Evolutionary conservation across 2,888 invertebrate genomes (phyloP), one percentile per base, ranked within the genome.

Genomic region (Polia nebulosa): DNA sequence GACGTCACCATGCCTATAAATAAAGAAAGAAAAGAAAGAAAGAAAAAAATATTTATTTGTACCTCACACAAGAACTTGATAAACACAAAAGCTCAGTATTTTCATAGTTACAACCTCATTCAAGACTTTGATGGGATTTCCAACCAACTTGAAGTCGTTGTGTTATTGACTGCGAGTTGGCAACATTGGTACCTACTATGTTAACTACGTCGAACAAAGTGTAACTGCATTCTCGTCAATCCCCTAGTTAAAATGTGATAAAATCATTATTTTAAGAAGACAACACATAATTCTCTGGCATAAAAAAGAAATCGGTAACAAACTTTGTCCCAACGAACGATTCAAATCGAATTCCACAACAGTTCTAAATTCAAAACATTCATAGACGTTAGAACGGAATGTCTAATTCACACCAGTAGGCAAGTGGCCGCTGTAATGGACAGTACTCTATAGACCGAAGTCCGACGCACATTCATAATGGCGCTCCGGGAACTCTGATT

Each of bases 361-460:
- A 76, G 75, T 88, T 86, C 85, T 59, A 84, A 87, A 85, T 84
- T 85, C 87, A 82, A 88, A 90, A 88, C 85, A 84, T 87, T 83
- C 79, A 76, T 60, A 78, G 78, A 78, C 63, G 67, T 45, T 74
- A 72, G 72, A 82, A 58, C 83, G 88, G 87, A 89, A 85, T 85
- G 81, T 88, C 87, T 86, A 88, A 89, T 91, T 92, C 90, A 91
- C 92, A 90, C 89, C 89, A 85, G 52, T 52, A 52, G 87, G 88
- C 88, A 91, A 91, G 89, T 92, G 91, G 91, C 91, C 90, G 80
- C 81, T 85, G 89, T 91, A 92, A 91, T 91, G 89, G 91, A 90
- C 91, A 89, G 88, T 88, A 82, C 86, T 90, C 89, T 82, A 91
- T 90, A 91, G 88, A 80, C 74, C 83, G 80, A 80, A 91, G 88